Percentiles rank a stretch among this genome's conserved stretches.
Conservation (phyloP, 1,140 invertebrate genomes). For the Cherax quadricarinatus region DNA sequence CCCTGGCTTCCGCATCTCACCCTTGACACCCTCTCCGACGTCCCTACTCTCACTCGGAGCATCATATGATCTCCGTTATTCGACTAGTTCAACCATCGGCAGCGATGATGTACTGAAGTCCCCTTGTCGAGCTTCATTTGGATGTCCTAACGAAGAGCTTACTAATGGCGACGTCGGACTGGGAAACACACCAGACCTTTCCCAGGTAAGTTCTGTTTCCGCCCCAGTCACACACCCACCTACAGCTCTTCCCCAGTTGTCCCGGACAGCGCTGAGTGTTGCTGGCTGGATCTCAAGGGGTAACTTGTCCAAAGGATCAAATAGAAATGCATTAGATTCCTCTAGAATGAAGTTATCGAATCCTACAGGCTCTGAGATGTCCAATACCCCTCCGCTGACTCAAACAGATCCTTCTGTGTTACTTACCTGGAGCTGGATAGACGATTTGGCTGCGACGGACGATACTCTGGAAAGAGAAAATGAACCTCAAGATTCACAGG, state of each 20-base stretch:
- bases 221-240: not conserved
- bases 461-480: not conserved
- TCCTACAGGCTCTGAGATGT: no score
- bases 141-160: not conserved
- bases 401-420: not conserved
- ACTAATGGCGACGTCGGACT: not conserved
- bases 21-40: not conserved
- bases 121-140: not conserved
- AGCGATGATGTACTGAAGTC: not conserved
- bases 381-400: not conserved
- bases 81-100: not conserved
- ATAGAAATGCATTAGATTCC: not conserved
- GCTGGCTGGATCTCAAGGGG: not conserved
- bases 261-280: not conserved
- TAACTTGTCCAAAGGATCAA: not conserved
- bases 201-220: not conserved
- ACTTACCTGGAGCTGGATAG: conserved; percentile 6
- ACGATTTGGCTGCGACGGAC: not conserved
- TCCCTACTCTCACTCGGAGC: not conserved
- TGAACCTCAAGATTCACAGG: not conserved
- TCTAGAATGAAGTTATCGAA: not conserved
- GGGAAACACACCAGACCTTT: not conserved
- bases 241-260: not conserved
- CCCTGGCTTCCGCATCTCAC: not conserved
- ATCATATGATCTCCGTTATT: not conserved